phyloP scores from a whole-genome alignment of 2,113 vertebrate genomes.

The Sylvilagus bachmani region DNA sequence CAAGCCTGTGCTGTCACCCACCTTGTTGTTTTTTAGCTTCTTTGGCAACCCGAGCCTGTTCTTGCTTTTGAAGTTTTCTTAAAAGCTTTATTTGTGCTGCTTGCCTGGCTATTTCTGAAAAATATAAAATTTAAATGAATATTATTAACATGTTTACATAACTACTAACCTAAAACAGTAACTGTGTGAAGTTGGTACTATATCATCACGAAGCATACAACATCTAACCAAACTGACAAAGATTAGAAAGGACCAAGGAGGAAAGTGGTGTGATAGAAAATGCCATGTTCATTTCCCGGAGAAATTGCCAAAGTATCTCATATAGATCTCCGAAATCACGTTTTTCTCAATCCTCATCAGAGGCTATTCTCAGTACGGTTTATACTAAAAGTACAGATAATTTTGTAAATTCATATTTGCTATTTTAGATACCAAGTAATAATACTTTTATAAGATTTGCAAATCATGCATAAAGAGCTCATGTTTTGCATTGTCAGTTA shows the following conservation, averaged over 20 bases:
- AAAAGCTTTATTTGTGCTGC: conserved; percentile 97
- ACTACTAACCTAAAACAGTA: background rate
- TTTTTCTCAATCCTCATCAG: conserved; percentile 13
- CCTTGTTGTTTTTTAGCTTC: conserved; percentile 97
- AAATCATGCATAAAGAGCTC: conserved; percentile 22
- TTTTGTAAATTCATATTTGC: conserved; percentile 43
- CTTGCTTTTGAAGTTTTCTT: conserved; percentile 96
- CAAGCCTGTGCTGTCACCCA: conserved; percentile 67
- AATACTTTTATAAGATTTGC: background rate
- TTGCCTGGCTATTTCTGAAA: conserved; percentile 97
- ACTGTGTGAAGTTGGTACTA: background rate
- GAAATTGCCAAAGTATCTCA: conserved; percentile 17
- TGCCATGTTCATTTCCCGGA: background rate
- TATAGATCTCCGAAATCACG: background rate
- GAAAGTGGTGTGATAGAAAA: background rate
- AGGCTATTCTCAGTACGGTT: background rate
- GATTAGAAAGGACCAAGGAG: background rate
- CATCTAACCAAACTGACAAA: conserved; percentile 32
- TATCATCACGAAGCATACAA: background rate
- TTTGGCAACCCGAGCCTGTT: conserved; percentile 95
- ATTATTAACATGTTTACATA: conserved; percentile 61
- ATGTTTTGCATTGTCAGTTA: background rate
- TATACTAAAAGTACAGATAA: conserved; percentile 33
- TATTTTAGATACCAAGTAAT: conserved; percentile 38
- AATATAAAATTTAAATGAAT: conserved; percentile 60